Base-by-base conservation (phyloP, 2,888 invertebrate genomes). In the Apamea crenata region DNA sequence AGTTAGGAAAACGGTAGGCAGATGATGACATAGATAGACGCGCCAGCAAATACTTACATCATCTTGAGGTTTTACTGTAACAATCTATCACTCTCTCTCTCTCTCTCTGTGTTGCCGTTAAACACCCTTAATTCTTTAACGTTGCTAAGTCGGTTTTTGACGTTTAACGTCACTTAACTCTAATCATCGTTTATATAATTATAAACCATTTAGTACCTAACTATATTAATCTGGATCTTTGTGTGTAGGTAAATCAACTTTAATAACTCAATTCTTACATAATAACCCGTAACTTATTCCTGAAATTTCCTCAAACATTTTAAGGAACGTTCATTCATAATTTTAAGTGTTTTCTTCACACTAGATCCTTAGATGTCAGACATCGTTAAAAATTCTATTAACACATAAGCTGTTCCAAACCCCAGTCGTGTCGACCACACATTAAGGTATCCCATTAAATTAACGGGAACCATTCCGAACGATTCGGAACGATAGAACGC, bases 341-440 rank as follows among this genome's bases (percentile, higher is more conserved):
- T 65, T 74, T 76, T 59, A 80, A 70, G 80, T 76, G 75, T 18
- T 70, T 74, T 76, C 70, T 76, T 78, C 86, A 83, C 78, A 88
- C 82, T 81, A 88, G 71, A 81, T 85, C 80, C 81, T 83, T 83
- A 82, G 61, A 81, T 67, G 59, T 80, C 77, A 74, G 59, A 73
- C 80, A 86, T 82, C 81, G 77, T 87, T 82, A 69, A 82, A 63
- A 75, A 84, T 80, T 87, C 86, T 84, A 88, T 88, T 87, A 87
- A 87, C 84, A 87, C 87, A 90, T 87, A 86, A 88, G 90, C 73
- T 88, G 83, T 87, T 87, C 72, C 67, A 82, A 89, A 89, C 91
- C 83, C 82, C 89, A 93, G 93, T 95, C 95, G 95, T 95, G 95
- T 94, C 94, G 94, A 93, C 94, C 94, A 94, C 94, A 95, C 95